Conservation (phyloP, 2,113 vertebrate species). For the Lampris megalopsis region DNA sequence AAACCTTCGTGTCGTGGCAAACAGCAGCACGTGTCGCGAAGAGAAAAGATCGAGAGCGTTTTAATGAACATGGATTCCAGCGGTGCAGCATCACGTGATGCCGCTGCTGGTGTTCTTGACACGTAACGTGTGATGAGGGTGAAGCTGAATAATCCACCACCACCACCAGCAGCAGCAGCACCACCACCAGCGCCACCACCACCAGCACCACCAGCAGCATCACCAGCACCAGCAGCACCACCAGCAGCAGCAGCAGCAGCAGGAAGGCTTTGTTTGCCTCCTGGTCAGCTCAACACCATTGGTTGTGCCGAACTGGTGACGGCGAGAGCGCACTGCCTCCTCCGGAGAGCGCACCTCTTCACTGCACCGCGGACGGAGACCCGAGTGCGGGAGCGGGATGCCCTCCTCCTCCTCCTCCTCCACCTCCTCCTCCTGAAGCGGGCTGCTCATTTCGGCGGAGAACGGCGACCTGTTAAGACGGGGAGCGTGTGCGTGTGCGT, state of each 20-base stretch:
- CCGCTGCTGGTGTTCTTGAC: too few species aligned
- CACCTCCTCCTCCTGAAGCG: conserved; percentile 28
- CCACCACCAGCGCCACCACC: too few species aligned
- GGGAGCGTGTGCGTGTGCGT: background rate
- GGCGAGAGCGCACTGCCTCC: conserved; percentile 63
- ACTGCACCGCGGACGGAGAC: conserved; percentile 49
- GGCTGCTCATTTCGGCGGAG: conserved; percentile 8
- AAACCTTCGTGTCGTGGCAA: too few species aligned
- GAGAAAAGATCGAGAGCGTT: too few species aligned
- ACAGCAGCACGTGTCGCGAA: too few species aligned
- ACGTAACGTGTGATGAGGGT: too few species aligned
- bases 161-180: too few species aligned
- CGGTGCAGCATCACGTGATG: too few species aligned
- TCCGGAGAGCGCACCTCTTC: conserved; percentile 54
- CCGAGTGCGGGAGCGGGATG: conserved; percentile 43
- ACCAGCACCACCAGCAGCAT: too few species aligned
- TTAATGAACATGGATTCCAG: too few species aligned
- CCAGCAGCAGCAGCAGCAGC: conserved; percentile 2
- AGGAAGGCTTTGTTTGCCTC: background rate
- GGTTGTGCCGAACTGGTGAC: conserved; percentile 67
- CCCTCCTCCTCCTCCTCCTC: conserved; percentile 8
- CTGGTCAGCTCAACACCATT: conserved; percentile 33
- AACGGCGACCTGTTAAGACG: conserved; percentile 31
- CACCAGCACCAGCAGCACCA: too few species aligned
- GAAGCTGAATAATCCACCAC: too few species aligned